phyloP scores from a whole-genome alignment of 2,113 vertebrate genomes.

The Galemys pyrenaicus region DNA sequence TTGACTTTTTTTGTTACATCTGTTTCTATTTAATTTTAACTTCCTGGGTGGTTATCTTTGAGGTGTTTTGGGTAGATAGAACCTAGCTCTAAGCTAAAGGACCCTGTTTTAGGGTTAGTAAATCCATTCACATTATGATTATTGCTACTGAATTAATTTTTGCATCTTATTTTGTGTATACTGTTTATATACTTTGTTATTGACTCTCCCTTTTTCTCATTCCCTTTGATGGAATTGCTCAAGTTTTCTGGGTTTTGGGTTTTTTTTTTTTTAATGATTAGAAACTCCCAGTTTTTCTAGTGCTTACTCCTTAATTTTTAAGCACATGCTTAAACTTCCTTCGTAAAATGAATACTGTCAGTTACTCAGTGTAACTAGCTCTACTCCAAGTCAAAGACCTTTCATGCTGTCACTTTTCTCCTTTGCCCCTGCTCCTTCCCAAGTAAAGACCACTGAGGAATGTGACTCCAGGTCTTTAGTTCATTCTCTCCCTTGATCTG shows the following conservation, averaged over 20 bases:
- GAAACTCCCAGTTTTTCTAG: neutral
- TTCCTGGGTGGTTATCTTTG: neutral
- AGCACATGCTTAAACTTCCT: conserved; percentile 6
- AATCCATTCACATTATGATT: neutral
- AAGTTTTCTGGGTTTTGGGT: neutral
- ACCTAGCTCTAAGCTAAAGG: neutral
- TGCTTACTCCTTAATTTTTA: neutral
- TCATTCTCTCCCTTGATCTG: neutral
- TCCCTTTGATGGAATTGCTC: neutral
- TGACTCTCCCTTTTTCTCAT: neutral
- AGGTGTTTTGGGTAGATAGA: neutral
- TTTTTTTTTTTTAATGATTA: conserved; percentile 10
- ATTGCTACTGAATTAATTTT: neutral
- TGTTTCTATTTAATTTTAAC: conserved; percentile 44
- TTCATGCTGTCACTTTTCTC: neutral
- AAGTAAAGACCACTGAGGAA: neutral
- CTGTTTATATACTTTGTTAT: neutral
- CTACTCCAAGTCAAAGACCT: neutral
- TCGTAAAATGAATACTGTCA: conserved; percentile 17
- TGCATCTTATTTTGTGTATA: neutral
- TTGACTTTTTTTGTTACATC: conserved; percentile 2
- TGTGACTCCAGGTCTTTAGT: neutral
- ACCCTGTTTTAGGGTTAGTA: neutral
- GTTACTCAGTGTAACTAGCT: neutral
- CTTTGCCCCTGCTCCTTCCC: neutral